These are phyloP conservation scores for Plagodis dolabraria DNA, from an alignment of 2,888 invertebrate species.

Conservation along the genomic window DNA sequence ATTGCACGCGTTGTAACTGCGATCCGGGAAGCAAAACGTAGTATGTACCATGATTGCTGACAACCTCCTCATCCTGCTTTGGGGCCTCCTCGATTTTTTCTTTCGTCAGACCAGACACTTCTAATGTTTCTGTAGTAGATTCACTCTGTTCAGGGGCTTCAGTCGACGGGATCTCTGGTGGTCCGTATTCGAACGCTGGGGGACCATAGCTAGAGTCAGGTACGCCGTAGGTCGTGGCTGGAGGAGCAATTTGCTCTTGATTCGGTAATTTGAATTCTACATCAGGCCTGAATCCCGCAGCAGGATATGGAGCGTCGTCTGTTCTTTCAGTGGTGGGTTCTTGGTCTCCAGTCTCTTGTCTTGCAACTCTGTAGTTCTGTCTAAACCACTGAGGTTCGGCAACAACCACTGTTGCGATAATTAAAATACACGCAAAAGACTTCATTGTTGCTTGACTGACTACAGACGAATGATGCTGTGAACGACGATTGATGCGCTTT, in stretches of 20 bases:
- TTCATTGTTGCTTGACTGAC: constrained; percentile 71
- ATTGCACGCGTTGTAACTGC: constrained; percentile 86
- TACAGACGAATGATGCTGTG: constrained; percentile 74
- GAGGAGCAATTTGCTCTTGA: constrained; percentile 63
- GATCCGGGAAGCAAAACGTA: constrained; percentile 87
- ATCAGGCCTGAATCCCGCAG: constrained; percentile 68
- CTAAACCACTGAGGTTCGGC: constrained; percentile 71
- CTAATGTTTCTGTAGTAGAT: constrained; percentile 31
- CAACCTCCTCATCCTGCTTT: constrained; percentile 63
- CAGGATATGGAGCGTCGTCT: constrained; percentile 65
- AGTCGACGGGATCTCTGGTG: constrained; percentile 38
- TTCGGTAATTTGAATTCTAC: constrained; percentile 69
- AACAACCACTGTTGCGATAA: constrained; percentile 61
- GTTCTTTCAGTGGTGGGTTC: constrained; percentile 47
- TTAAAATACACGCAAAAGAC: constrained; percentile 59
- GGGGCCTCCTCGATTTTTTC: constrained; percentile 58
- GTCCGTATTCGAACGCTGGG: constrained; percentile 58
- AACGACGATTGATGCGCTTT: constrained; percentile 50
- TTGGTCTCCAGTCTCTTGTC: constrained; percentile 56
- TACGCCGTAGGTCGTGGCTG: constrained; percentile 67
- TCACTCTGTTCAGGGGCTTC: constrained; percentile 42
- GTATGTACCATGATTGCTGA: constrained; percentile 83
- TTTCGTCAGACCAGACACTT: constrained; percentile 47
- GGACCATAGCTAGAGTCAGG: constrained; percentile 74
- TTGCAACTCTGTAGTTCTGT: constrained; percentile 57